Conservation (phyloP, 2,888 invertebrate species). For the Rosalia funebris region DNA sequence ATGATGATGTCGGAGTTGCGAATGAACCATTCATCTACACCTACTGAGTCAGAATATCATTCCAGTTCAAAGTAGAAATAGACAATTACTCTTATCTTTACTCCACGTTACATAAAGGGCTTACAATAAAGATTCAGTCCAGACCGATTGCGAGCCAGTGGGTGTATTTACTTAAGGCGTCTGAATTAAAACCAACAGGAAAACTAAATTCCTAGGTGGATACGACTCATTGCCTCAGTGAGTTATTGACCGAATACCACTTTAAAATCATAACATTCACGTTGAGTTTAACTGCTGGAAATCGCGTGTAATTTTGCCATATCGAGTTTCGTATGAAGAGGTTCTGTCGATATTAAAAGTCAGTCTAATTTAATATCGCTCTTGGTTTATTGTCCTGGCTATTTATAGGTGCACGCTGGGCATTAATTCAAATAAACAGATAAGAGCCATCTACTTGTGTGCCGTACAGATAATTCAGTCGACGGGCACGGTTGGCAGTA, state of each 20-base stretch:
- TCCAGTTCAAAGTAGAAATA: slow-evolving; percentile 4
- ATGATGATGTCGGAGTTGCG: too few species aligned
- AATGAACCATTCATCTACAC: slow-evolving; percentile 1
- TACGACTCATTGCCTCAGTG: slow-evolving; percentile 27
- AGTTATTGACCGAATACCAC: slow-evolving; percentile 26
- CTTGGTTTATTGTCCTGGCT: too few species aligned
- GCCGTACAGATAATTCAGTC: too few species aligned
- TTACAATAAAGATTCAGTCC: slow-evolving; percentile 18
- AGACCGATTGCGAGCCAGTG: slow-evolving; percentile 20
- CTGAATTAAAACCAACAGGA: slow-evolving; percentile 25
- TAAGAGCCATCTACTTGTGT: too few species aligned
- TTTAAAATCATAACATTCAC: slow-evolving; percentile 35
- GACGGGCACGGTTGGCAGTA: too few species aligned
- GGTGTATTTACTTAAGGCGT: slow-evolving; percentile 23
- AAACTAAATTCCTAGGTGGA: slow-evolving; percentile 22
- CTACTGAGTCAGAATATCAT: neutral
- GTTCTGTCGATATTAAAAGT: slow-evolving; percentile 30
- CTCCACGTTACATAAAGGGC: slow-evolving; percentile 9
- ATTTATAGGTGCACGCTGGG: too few species aligned
- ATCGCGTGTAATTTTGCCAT: slow-evolving; percentile 34
- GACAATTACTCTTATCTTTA: slow-evolving; percentile 13
- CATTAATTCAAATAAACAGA: too few species aligned
- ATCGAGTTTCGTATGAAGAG: slow-evolving; percentile 31
- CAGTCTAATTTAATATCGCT: slow-evolving; percentile 30
- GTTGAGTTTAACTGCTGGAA: slow-evolving; percentile 29